These are phyloP conservation scores for Emesis furor DNA, from an alignment of 2,888 invertebrate genomes.

Conservation along the genomic window DNA sequence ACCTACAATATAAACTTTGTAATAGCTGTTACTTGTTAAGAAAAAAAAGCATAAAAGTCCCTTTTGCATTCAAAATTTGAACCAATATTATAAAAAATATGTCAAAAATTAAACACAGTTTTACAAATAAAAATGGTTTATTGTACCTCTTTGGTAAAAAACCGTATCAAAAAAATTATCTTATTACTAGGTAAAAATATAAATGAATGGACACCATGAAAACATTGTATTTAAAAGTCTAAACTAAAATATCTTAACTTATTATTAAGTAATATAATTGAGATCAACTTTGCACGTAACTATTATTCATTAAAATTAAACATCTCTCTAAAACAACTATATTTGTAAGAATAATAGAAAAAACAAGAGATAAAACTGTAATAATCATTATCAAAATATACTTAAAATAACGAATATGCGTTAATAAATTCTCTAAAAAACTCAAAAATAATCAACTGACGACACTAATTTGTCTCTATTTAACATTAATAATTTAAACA, in stretches of 20 bases:
- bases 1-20: conserved; percentile 45
- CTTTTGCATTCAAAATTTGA: conserved; percentile 51
- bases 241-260: conserved; percentile 50
- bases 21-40: conserved; percentile 48
- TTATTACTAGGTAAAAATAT: conserved; percentile 35
- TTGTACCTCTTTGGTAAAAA: conserved; percentile 58
- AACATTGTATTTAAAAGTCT: conserved; percentile 49
- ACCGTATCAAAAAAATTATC: conserved; percentile 47
- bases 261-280: conserved; percentile 53
- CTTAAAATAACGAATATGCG: conserved; percentile 47
- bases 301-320: conserved; percentile 55
- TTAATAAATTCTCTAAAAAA: conserved; percentile 55
- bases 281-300: conserved; percentile 54
- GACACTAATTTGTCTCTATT: conserved; percentile 52
- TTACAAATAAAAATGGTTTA: conserved; percentile 53
- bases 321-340: conserved; percentile 52
- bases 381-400: conserved; percentile 55
- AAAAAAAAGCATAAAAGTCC: conserved; percentile 50
- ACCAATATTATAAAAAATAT: conserved; percentile 53
- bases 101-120: conserved; percentile 55
- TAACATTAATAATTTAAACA: conserved; percentile 49
- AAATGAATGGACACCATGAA: conserved; percentile 48
- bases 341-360: conserved; percentile 54
- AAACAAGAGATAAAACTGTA: conserved; percentile 50
- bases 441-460: conserved; percentile 51